These are phyloP conservation scores for Hydrotaea cyrtoneurina DNA, from an alignment of 2,888 invertebrate species.

Conservation along the genomic window DNA sequence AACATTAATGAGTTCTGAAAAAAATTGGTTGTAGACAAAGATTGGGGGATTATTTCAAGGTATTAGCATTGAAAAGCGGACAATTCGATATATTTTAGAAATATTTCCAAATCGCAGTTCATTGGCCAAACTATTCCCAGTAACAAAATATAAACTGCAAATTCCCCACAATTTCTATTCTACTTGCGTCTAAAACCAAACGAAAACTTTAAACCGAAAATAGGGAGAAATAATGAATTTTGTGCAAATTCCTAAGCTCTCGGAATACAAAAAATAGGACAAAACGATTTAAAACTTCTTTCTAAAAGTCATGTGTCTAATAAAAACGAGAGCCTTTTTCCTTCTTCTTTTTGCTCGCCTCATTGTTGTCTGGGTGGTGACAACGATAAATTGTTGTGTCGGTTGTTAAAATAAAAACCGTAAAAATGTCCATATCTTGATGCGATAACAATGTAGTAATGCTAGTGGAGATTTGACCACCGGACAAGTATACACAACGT, in stretches of 20 bases:
- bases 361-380: slow-evolving; percentile 38
- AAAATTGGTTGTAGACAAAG: no score
- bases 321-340: slow-evolving; percentile 21
- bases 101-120: no score
- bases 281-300: slow-evolving; percentile 10
- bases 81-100: no score
- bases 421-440: slow-evolving; percentile 6
- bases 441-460: slow-evolving; percentile 38
- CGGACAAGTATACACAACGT: slow-evolving; percentile 20
- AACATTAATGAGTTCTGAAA: no score
- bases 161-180: neutral
- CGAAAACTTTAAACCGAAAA: neutral
- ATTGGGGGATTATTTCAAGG: no score
- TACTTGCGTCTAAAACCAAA: neutral
- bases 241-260: neutral
- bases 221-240: neutral
- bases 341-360: neutral
- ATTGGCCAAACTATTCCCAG: no score
- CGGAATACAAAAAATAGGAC: neutral
- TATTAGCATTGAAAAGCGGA: no score
- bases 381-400: slow-evolving; percentile 54
- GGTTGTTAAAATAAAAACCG: slow-evolving; percentile 10
- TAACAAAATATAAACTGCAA: no score
- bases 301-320: slow-evolving; percentile 19
- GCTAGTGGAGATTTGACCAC: slow-evolving; percentile 40